Conservation (phyloP, 37 sponge, comb jelly and placozoan species). For the Mnemiopsis leidyi region DNA sequence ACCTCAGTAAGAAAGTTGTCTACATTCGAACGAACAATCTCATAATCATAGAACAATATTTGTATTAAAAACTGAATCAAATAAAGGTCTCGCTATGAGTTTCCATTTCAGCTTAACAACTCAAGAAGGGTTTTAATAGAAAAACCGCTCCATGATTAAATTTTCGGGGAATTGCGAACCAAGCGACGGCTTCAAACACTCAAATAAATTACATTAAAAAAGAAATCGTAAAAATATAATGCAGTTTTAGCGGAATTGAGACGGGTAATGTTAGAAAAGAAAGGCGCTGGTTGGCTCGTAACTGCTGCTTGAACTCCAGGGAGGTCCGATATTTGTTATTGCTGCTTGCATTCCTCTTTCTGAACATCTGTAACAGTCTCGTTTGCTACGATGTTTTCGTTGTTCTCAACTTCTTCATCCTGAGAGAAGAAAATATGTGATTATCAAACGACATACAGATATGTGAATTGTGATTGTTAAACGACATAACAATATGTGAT, state of each 20-base stretch:
- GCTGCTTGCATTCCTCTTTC: slow-evolving; percentile 64
- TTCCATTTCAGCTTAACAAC: neutral
- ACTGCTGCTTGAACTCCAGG: too few species aligned
- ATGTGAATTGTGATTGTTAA: too few species aligned
- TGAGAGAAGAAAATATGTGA: too few species aligned
- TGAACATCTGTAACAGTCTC: slow-evolving; percentile 60
- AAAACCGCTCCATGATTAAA: neutral
- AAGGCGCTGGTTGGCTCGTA: neutral
- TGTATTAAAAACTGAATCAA: slow-evolving; percentile 50
- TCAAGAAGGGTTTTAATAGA: neutral
- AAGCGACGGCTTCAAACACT: slow-evolving; percentile 8
- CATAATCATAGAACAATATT: neutral
- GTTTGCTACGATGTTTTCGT: slow-evolving; percentile 61
- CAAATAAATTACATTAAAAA: slow-evolving; percentile 63
- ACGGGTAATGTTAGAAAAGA: neutral
- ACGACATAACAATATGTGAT: too few species aligned
- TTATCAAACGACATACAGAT: too few species aligned
- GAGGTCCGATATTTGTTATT: too few species aligned
- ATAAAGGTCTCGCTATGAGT: slow-evolving; percentile 1
- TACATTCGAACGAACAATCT: neutral
- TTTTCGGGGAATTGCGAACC: neutral
- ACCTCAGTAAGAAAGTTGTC: neutral
- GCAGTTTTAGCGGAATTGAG: neutral
- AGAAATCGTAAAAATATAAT: slow-evolving; percentile 43
- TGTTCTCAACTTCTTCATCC: slow-evolving; percentile 55